Evolutionary conservation across 2,797 vertebrate genomes (phyloP).

Genomic region (Poeciliopsis paucimaculata): DNA sequence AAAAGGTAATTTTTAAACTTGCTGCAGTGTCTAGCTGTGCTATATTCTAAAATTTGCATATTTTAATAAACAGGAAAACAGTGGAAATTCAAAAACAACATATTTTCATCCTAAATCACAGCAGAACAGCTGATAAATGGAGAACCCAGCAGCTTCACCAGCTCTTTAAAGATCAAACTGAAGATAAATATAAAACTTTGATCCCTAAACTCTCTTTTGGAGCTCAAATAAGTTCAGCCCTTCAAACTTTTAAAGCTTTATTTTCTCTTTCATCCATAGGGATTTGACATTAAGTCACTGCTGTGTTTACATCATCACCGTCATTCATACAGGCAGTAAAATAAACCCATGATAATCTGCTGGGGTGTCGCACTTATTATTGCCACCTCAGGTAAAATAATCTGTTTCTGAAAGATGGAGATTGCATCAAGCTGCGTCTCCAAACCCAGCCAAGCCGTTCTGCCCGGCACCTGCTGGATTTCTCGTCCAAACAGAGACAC

Average conservation of each 20-base stretch:
- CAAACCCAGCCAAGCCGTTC: constrained; percentile 47
- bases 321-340: constrained; percentile 15
- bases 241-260: too few species aligned
- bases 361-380: constrained; percentile 31
- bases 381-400: constrained; percentile 49
- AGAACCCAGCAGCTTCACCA: too few species aligned
- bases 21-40: too few species aligned
- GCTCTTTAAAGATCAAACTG: too few species aligned
- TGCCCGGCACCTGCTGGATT: constrained; percentile 44
- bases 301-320: constrained; percentile 16
- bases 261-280: too few species aligned
- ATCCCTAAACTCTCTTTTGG: background rate
- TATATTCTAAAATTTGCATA: too few species aligned
- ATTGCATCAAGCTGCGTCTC: constrained; percentile 39
- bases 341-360: constrained; percentile 17
- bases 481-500: constrained; percentile 27
- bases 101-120: too few species aligned
- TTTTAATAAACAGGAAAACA: too few species aligned
- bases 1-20: too few species aligned
- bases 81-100: too few species aligned
- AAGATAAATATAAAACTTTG: background rate
- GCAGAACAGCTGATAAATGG: too few species aligned
- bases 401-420: constrained; percentile 37
- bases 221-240: background rate
- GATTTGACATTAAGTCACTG: background rate